Evolutionary conservation across 2,113 vertebrate genomes (phyloP).

Genomic region (Spea bombifrons): DNA sequence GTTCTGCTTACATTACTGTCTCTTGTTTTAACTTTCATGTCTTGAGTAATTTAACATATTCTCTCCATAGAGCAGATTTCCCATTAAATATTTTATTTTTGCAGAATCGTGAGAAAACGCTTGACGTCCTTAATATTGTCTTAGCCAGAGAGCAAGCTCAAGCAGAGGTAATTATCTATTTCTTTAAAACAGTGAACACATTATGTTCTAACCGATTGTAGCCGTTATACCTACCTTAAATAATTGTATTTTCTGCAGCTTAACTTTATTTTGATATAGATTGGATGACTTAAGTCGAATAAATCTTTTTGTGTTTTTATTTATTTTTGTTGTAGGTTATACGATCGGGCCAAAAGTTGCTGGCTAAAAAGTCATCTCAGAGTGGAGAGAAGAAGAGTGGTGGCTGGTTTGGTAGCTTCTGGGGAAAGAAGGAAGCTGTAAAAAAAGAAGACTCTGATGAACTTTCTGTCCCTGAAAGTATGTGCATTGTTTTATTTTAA

Average conservation of each 20-base stretch:
- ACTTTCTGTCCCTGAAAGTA: constrained; percentile 74
- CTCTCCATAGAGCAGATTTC: no score
- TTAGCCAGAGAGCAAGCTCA: constrained; percentile 90
- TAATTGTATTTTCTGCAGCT: neutral
- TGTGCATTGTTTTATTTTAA: constrained; percentile 22
- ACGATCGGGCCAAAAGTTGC: constrained; percentile 84
- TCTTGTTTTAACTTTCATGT: neutral
- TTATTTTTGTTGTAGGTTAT: constrained; percentile 67
- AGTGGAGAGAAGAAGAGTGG: constrained; percentile 74
- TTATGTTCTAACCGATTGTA: no score
- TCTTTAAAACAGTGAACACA: neutral
- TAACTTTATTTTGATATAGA: neutral
- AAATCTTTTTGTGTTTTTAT: neutral
- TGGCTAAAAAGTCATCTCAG: constrained; percentile 72
- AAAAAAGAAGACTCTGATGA: constrained; percentile 80
- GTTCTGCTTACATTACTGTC: neutral
- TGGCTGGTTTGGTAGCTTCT: constrained; percentile 86
- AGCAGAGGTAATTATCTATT: constrained; percentile 76
- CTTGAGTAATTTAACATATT: no score
- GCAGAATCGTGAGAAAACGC: constrained; percentile 67
- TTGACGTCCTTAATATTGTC: constrained; percentile 91
- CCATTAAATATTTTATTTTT: neutral
- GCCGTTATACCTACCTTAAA: neutral
- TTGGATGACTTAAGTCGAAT: neutral
- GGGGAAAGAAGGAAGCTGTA: constrained; percentile 78